These are phyloP conservation scores for Mythimna loreyi DNA, from an alignment of 2,888 invertebrate genomes.

Conservation along the genomic window DNA sequence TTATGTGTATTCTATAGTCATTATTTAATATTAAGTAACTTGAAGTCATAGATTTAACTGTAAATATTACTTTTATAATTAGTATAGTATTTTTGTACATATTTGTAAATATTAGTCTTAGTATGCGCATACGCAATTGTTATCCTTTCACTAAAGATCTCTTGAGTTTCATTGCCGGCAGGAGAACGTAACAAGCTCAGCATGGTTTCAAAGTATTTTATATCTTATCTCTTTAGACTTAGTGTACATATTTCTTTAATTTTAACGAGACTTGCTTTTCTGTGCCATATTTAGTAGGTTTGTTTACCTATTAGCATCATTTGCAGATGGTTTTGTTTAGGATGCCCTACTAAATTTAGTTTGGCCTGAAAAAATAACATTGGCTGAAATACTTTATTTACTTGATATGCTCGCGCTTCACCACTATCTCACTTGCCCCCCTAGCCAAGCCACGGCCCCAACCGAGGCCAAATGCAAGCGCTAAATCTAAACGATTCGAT, in stretches of 20 bases:
- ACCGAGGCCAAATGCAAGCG: too few species aligned
- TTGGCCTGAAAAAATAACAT: constrained; percentile 25
- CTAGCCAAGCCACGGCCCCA: too few species aligned
- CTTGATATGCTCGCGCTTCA: too few species aligned
- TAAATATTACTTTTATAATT: constrained; percentile 69
- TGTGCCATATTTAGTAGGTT: constrained; percentile 74
- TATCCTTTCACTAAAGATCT: constrained; percentile 91
- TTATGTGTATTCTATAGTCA: constrained; percentile 75
- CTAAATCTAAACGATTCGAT: too few species aligned
- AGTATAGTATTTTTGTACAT: constrained; percentile 68
- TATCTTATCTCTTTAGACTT: constrained; percentile 51
- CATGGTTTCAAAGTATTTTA: constrained; percentile 77
- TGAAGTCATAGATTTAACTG: constrained; percentile 83
- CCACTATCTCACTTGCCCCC: too few species aligned
- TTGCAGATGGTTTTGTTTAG: constrained; percentile 48
- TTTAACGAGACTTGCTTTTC: constrained; percentile 60
- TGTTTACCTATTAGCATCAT: constrained; percentile 46
- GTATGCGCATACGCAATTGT: constrained; percentile 85
- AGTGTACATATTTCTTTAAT: constrained; percentile 49
- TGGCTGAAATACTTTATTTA: not conserved
- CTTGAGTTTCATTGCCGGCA: constrained; percentile 88
- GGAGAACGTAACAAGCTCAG: constrained; percentile 81
- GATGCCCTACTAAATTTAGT: constrained; percentile 24
- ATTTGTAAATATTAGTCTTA: constrained; percentile 74
- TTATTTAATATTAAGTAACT: constrained; percentile 85